Percentiles rank a stretch among this genome's conserved stretches.
These are phyloP conservation scores for Strigamia crassipes DNA, from an alignment of 2,888 invertebrate genomes.

Conservation along the genomic window DNA sequence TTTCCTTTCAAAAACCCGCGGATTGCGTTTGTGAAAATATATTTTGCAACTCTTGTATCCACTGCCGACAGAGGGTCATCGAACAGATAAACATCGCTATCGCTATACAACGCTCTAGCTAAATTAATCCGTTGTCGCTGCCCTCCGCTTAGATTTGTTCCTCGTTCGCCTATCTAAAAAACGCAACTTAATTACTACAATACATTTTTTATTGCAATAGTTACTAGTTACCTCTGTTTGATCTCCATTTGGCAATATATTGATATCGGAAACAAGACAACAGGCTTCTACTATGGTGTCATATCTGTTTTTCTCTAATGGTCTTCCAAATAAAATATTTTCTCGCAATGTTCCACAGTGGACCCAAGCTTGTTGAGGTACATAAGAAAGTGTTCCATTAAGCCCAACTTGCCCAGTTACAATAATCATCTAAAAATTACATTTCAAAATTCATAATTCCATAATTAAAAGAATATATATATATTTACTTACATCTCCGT, in stretches of 20 bases:
- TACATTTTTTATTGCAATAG: no score
- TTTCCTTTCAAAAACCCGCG: constrained; percentile 55
- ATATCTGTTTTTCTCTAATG: constrained; percentile 55
- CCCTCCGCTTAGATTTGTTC: constrained; percentile 62
- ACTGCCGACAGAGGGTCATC: constrained; percentile 67
- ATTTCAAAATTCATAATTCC: neutral
- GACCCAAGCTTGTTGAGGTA: constrained; percentile 62
- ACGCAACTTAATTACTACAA: no score
- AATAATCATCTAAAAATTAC: constrained; percentile 52
- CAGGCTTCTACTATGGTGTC: constrained; percentile 63
- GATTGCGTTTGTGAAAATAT: constrained; percentile 62
- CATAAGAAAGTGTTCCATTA: constrained; percentile 64
- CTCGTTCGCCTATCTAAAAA: constrained; percentile 62
- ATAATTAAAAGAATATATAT: constrained; percentile 1
- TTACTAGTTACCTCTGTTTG: constrained; percentile 61
- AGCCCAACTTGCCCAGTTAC: constrained; percentile 59
- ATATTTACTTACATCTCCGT: constrained; percentile 58
- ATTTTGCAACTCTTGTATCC: constrained; percentile 62
- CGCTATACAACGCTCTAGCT: constrained; percentile 64
- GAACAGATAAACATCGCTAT: constrained; percentile 63
- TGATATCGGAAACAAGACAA: constrained; percentile 64
- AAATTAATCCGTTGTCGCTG: constrained; percentile 65
- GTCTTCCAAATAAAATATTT: constrained; percentile 58
- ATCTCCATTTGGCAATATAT: constrained; percentile 64
- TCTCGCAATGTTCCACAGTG: constrained; percentile 56